Base-by-base conservation (phyloP, 2,113 vertebrate species). In the Malurus alboscapulatus region DNA sequence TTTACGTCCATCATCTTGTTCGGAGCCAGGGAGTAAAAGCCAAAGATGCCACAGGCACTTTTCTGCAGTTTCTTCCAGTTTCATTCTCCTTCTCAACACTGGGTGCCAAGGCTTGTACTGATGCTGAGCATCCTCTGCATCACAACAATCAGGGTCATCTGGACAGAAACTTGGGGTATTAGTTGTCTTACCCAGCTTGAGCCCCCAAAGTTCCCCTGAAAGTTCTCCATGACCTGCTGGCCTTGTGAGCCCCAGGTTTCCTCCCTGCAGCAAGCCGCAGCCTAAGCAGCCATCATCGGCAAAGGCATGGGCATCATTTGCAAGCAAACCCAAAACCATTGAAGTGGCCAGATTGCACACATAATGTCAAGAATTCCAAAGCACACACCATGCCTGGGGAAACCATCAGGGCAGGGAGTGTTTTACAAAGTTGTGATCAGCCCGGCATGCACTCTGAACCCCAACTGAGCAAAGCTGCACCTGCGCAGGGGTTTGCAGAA, bases 61-160 rank as follows among this genome's bases (percentile, higher is more conserved):
- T 65, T 58, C 38, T 38, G 38, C 38, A 38, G 38, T 38, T 48
- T 48, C n/a, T 94, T 94, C 42, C 40, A 16, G 2, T 83, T 90
- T 84, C 32, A 9, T 53, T 76, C 55, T 19, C 27, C 27, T 83
- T 83, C 67, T 85, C 2, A 0, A 9, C 5, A 2, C 0, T 1
- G 25, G 6, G 19, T 51, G 55, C 73, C 1, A 12, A 68, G 48
- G n/a, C 26, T 54, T 50, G 38, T 25, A 11, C 19, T 25, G 59
- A 16, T 69, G 45, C 42, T 82, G 42, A 4, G 1, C 38, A 40
- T 47, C 27, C 26, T 54, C 61, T 57, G 29, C 47, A 22, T 65
- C 54, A 2, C 0, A 0, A 22, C 44, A 29, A n/a, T 17, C 0
- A 0, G 42, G 58, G 45, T 40, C 45, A 59, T 40, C 14, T 27